Conservation (phyloP, 2,888 invertebrate species). For the Cephalotes varians region DNA sequence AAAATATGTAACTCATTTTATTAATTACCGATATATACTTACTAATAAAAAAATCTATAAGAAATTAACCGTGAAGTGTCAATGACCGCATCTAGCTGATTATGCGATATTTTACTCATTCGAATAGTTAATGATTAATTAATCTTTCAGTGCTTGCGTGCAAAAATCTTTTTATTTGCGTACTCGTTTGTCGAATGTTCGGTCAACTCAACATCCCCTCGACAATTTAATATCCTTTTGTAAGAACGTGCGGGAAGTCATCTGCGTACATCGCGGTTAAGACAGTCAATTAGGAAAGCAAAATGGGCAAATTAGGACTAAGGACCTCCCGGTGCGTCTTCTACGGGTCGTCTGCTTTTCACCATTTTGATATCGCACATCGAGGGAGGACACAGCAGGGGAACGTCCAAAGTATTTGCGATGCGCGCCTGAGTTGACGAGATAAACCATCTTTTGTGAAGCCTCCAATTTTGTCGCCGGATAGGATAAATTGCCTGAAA, state of each 20-base stretch:
- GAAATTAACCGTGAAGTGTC: too few species aligned
- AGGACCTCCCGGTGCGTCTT: neutral
- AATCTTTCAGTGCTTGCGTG: neutral
- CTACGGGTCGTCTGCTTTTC: neutral
- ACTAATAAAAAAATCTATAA: too few species aligned
- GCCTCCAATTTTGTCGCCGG: neutral
- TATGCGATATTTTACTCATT: too few species aligned
- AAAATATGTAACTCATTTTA: too few species aligned
- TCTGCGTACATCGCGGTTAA: neutral
- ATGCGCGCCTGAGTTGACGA: neutral
- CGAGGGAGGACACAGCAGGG: neutral
- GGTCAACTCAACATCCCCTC: neutral
- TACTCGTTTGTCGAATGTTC: neutral
- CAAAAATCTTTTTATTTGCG: neutral
- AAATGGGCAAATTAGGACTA: conserved; percentile 4
- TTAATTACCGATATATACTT: too few species aligned
- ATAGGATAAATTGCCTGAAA: neutral
- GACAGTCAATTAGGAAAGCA: neutral
- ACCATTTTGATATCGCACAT: neutral
- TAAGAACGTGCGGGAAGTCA: neutral
- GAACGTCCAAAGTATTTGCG: conserved; percentile 2
- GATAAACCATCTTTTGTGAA: neutral
- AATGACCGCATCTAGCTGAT: neutral
- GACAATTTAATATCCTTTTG: neutral
- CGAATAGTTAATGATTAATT: neutral